Conservation (phyloP, 2,797 vertebrate species). For the Pantherophis vulpinus region DNA sequence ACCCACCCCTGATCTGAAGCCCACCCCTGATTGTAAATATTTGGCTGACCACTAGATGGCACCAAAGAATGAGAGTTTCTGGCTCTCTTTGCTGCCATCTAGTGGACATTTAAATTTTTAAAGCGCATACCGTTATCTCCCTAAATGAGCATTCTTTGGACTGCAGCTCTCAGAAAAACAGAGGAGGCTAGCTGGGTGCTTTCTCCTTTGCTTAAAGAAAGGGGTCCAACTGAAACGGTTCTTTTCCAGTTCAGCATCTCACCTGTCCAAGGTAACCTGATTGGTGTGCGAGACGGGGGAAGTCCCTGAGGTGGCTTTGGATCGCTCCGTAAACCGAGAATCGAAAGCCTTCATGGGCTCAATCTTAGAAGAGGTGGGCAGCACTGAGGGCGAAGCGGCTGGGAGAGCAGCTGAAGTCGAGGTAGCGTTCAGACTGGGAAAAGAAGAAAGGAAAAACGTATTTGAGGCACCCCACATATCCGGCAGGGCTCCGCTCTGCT, state of each 20-base stretch:
- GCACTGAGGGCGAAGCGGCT: conserved; percentile 61
- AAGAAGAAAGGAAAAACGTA: not conserved
- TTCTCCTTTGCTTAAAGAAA: not conserved
- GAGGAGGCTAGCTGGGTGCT: not conserved
- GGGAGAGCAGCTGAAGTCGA: conserved; percentile 63
- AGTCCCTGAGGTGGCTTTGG: conserved; percentile 90
- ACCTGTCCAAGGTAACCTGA: conserved; percentile 85
- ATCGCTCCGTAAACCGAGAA: conserved; percentile 95
- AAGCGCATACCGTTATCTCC: not conserved
- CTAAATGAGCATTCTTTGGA: not conserved
- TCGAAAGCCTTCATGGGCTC: conserved; percentile 98
- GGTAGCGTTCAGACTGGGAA: conserved; percentile 71
- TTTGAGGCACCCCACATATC: not conserved
- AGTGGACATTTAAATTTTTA: not conserved
- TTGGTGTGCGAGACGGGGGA: conserved; percentile 76
- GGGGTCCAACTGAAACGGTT: not conserved
- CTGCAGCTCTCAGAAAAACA: not conserved
- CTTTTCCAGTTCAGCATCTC: conserved; percentile 4
- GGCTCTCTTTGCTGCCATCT: not conserved
- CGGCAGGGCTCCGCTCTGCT: not conserved
- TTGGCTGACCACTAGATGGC: not conserved
- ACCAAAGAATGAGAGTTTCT: not conserved
- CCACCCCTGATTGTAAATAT: not conserved
- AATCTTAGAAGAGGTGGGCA: conserved; percentile 84
- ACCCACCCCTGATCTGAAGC: no score